phyloP scores from a whole-genome alignment of 2,797 vertebrate species.

The Lithobates sylvaticus region DNA sequence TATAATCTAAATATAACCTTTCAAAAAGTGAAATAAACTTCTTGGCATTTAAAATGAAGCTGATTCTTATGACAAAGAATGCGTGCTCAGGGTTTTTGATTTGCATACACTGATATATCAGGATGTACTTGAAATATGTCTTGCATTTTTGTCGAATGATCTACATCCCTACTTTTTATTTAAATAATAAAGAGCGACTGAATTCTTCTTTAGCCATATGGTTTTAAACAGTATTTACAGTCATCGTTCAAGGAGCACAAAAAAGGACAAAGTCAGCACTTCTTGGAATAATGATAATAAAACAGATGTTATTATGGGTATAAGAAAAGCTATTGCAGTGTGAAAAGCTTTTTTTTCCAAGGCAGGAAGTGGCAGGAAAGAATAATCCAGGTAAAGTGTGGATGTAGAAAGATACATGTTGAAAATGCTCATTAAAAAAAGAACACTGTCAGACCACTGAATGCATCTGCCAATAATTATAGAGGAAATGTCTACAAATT shows the following conservation, averaged over 20 bases:
- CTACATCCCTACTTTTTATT: background rate
- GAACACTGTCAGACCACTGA: too few relatives aligned
- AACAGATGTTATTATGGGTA: too few relatives aligned
- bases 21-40: constrained; percentile 18
- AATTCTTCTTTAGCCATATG: background rate
- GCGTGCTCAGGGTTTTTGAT: constrained; percentile 15
- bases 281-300: background rate
- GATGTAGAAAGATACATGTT: too few relatives aligned
- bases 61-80: constrained; percentile 13
- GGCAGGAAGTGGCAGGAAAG: too few relatives aligned
- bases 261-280: background rate
- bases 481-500: too few relatives aligned
- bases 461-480: too few relatives aligned
- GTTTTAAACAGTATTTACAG: background rate
- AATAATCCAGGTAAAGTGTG: too few relatives aligned
- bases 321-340: too few relatives aligned
- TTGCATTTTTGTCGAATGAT: background rate
- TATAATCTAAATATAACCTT: constrained; percentile 43
- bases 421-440: too few relatives aligned
- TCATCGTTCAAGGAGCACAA: background rate
- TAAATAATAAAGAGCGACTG: background rate
- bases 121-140: background rate
- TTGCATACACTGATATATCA: constrained; percentile 6
- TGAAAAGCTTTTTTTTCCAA: too few relatives aligned
- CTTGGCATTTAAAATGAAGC: constrained; percentile 4